Conservation (phyloP, 2,888 invertebrate species). For the Gari tellinella region DNA sequence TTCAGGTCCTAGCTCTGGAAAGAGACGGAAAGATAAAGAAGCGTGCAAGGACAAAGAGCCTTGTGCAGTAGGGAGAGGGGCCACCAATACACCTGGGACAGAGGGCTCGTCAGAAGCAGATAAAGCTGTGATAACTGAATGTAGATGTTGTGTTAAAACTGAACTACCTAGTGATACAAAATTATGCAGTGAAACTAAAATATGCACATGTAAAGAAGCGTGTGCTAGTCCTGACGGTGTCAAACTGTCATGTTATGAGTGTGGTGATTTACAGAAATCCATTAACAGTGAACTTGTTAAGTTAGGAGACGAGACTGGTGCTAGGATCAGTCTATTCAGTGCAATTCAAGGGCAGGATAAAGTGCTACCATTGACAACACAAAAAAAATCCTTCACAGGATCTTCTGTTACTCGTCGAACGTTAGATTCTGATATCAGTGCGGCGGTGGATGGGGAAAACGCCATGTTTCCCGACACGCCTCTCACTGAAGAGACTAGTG, state of each 20-base stretch:
- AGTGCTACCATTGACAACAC: too few relatives aligned
- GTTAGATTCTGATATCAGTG: conserved; percentile 54
- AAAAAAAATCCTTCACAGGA: background rate
- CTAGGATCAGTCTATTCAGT: too few relatives aligned
- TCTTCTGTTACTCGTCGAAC: conserved; percentile 5
- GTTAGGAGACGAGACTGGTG: too few relatives aligned
- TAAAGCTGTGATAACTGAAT: conserved; percentile 50
- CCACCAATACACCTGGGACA: conserved; percentile 11
- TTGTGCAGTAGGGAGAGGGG: conserved; percentile 8
- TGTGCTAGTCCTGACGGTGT: too few relatives aligned
- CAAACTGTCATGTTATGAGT: too few relatives aligned
- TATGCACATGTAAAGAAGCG: too few relatives aligned
- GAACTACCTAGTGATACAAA: too few relatives aligned
- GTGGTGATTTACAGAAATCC: too few relatives aligned
- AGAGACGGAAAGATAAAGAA: conserved; percentile 34
- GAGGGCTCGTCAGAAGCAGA: conserved; percentile 25
- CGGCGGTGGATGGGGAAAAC: conserved; percentile 73
- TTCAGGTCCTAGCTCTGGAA: conserved; percentile 45
- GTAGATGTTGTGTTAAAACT: too few relatives aligned
- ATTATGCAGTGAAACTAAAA: too few relatives aligned
- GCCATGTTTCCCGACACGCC: conserved; percentile 78
- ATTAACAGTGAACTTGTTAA: too few relatives aligned
- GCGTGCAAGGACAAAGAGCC: conserved; percentile 16
- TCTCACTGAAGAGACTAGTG: conserved; percentile 4
- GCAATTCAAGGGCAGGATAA: too few relatives aligned